These are phyloP conservation scores for Rynchops niger DNA, from an alignment of 2,113 vertebrate genomes.

Conservation along the genomic window DNA sequence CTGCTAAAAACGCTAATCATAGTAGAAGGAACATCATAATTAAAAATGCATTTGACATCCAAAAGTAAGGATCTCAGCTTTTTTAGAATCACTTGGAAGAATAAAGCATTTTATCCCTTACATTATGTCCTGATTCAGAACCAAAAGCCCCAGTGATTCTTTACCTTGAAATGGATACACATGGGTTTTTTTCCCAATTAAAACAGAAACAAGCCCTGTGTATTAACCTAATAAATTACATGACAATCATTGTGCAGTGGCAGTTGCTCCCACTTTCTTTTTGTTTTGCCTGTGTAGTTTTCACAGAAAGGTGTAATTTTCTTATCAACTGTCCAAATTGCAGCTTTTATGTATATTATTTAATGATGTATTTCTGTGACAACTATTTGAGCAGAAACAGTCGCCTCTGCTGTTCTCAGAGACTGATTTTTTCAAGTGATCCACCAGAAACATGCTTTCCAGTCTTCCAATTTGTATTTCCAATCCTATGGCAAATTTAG, in stretches of 20 bases:
- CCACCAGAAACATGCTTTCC: neutral
- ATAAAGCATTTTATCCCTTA: neutral
- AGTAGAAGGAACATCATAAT: neutral
- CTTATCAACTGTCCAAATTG: neutral
- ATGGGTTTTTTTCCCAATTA: neutral
- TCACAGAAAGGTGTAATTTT: neutral
- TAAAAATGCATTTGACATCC: constrained; percentile 28
- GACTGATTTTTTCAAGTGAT: neutral
- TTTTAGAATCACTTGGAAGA: neutral
- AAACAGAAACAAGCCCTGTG: neutral
- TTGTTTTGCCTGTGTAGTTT: neutral
- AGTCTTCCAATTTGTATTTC: neutral
- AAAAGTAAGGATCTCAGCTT: neutral
- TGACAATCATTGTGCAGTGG: neutral
- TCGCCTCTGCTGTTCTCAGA: neutral
- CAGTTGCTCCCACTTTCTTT: neutral
- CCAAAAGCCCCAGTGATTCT: neutral
- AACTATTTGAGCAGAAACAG: neutral
- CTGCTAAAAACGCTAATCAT: constrained; percentile 16
- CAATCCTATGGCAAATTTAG: neutral
- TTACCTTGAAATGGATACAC: neutral
- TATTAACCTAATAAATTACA: neutral
- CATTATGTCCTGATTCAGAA: neutral
- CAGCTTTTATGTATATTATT: neutral
- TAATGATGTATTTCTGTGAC: neutral